Conservation (phyloP, 2,797 vertebrate species). For the Cercopithecus neglectus region DNA sequence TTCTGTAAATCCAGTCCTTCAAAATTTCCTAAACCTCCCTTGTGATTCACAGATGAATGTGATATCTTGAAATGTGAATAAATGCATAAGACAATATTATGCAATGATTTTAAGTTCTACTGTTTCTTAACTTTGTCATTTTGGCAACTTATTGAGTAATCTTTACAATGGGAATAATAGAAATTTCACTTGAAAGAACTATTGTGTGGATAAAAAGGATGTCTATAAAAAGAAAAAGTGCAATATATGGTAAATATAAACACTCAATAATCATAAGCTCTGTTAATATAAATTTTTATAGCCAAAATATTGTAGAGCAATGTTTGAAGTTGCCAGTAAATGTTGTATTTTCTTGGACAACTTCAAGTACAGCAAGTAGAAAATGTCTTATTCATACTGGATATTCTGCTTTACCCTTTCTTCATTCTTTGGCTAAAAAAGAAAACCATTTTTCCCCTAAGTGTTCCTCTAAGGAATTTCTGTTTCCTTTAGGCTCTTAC, state of each 20-base stretch:
- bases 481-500: neutral
- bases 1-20: neutral
- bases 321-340: neutral
- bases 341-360: neutral
- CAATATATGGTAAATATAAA: neutral
- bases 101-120: neutral
- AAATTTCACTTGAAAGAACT: slow-evolving; percentile 30
- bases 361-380: neutral
- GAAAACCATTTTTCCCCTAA: neutral
- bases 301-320: neutral
- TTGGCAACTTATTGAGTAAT: neutral
- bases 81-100: neutral
- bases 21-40: neutral
- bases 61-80: neutral
- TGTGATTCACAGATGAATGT: neutral
- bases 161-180: neutral
- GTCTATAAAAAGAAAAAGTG: neutral
- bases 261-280: neutral
- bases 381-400: neutral
- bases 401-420: neutral
- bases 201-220: neutral
- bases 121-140: neutral
- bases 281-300: neutral
- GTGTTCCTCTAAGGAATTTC: neutral
- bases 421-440: neutral